Conservation (phyloP, 2,888 invertebrate genomes). For the Opisthograptis luteolata region DNA sequence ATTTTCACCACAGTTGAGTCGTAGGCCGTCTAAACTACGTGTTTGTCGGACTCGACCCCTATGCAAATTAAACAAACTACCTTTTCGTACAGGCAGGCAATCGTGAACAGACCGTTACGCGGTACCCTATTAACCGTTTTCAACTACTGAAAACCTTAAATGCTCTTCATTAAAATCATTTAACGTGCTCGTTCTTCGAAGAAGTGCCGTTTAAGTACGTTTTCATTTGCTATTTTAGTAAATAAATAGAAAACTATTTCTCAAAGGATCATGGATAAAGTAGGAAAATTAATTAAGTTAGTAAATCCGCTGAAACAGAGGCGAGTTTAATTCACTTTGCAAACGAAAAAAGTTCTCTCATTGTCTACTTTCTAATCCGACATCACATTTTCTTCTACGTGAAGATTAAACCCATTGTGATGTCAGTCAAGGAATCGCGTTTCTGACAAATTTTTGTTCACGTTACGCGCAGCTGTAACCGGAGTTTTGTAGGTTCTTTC, state of each 20-base stretch:
- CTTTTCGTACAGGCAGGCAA: conserved; percentile 18
- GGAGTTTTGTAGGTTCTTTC: conserved; percentile 60
- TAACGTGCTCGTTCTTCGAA: conserved; percentile 45
- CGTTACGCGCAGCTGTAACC: conserved; percentile 66
- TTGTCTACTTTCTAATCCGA: conserved; percentile 49
- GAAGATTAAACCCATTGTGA: conserved; percentile 78
- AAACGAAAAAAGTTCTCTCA: conserved; percentile 31
- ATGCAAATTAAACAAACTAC: conserved; percentile 30
- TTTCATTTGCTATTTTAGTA: neutral
- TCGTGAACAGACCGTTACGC: conserved; percentile 34
- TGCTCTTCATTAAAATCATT: conserved; percentile 61
- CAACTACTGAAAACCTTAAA: conserved; percentile 48
- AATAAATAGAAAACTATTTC: conserved; percentile 11
- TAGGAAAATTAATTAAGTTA: conserved; percentile 22
- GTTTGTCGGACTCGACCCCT: conserved; percentile 27
- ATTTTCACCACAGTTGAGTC: conserved; percentile 45
- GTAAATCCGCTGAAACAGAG: conserved; percentile 22
- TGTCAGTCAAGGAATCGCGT: conserved; percentile 73
- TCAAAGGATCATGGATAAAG: conserved; percentile 18
- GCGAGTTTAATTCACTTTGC: conserved; percentile 27
- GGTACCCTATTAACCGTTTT: conserved; percentile 48
- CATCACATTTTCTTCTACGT: conserved; percentile 62
- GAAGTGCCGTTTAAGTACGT: conserved; percentile 11
- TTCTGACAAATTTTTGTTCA: conserved; percentile 70
- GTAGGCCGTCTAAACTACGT: conserved; percentile 23